Percentiles rank a stretch among this genome's conserved stretches.
Evolutionary conservation across 2,113 vertebrate genomes (phyloP).

Genomic region (Piprites chloris): DNA sequence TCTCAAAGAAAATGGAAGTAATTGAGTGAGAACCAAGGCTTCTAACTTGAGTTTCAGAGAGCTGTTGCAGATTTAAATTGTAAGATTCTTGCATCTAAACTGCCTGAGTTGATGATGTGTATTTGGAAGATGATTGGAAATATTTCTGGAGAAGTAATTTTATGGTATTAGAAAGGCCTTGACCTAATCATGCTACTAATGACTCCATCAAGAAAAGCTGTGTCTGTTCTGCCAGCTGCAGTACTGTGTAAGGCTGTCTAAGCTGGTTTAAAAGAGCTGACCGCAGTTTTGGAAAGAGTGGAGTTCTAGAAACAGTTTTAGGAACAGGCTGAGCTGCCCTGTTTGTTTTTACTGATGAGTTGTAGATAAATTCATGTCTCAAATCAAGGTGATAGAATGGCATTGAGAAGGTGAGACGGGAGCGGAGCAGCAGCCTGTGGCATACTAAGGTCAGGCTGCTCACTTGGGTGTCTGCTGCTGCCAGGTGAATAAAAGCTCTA

Average conservation of each 20-base stretch:
- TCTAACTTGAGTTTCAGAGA: neutral
- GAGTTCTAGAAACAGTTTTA: neutral
- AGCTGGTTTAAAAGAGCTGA: neutral
- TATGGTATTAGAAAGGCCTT: neutral
- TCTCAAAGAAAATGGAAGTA: neutral
- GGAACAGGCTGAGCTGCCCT: neutral
- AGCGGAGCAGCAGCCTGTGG: neutral
- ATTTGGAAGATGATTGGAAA: neutral
- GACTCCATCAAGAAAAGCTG: neutral
- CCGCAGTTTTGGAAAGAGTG: neutral
- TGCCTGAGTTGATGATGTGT: neutral
- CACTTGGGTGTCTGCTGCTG: neutral
- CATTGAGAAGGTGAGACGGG: neutral
- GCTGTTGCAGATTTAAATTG: neutral
- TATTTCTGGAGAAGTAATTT: neutral
- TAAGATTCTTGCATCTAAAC: neutral
- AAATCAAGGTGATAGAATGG: neutral
- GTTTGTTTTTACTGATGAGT: neutral
- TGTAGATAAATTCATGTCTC: neutral
- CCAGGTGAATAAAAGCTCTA: neutral
- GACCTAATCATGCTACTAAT: neutral
- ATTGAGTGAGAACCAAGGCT: neutral
- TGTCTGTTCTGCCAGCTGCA: neutral
- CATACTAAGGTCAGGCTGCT: rapidly evolving
- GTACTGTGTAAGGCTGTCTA: neutral